Conservation (phyloP, 2,797 vertebrate genomes). For the Propithecus perrieri region DNA sequence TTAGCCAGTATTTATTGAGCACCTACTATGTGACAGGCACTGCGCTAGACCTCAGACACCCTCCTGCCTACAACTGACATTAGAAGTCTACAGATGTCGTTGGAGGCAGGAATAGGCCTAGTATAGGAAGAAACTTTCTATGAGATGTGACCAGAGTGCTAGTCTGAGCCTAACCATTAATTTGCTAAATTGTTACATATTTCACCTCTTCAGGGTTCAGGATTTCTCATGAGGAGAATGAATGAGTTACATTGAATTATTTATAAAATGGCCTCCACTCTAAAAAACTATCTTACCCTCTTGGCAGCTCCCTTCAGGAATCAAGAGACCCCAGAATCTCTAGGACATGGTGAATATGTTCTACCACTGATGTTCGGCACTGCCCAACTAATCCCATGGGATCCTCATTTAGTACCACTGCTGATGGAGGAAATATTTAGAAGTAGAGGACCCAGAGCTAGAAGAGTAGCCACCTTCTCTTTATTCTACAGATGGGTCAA, state of each 20-base stretch:
- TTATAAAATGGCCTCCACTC: not conserved
- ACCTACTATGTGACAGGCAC: not conserved
- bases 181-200: not conserved
- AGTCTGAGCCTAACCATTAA: not conserved
- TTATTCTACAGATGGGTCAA: not conserved
- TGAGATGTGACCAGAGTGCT: constrained; percentile 13
- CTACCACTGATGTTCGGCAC: not conserved
- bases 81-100: not conserved
- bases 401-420: not conserved
- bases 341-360: not conserved
- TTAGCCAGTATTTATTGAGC: not conserved
- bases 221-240: not conserved
- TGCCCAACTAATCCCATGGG: not conserved
- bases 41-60: not conserved
- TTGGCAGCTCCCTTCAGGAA: not conserved
- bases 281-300: not conserved
- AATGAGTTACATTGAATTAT: not conserved
- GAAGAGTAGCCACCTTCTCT: not conserved
- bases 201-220: not conserved
- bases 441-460: not conserved
- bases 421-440: not conserved
- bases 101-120: not conserved
- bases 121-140: not conserved
- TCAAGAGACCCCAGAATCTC: no score
- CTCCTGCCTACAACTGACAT: not conserved